Evolutionary conservation across 2,113 vertebrate species (phyloP).

Genomic region (Saguinus imperator): DNA sequence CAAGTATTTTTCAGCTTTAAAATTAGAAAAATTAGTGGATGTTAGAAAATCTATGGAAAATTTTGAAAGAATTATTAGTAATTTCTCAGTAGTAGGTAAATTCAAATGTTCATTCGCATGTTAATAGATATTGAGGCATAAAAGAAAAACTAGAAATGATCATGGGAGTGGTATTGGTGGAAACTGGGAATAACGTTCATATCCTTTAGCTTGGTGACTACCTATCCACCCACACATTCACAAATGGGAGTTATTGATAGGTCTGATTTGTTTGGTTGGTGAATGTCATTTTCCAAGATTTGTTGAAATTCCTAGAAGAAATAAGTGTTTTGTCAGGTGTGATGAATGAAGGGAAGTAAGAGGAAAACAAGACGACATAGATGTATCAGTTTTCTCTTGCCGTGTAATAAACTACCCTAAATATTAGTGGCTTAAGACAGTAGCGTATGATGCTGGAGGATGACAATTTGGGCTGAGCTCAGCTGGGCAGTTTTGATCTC

Average conservation of each 20-base stretch:
- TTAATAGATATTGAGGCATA: neutral
- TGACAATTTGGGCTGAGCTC: neutral
- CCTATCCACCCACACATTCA: neutral
- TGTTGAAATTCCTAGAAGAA: slow-evolving; percentile 7
- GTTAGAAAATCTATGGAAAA: neutral
- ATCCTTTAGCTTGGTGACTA: neutral
- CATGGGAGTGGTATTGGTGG: neutral
- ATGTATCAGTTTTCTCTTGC: neutral
- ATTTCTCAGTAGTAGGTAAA: neutral
- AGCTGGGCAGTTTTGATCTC: neutral
- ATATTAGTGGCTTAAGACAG: neutral
- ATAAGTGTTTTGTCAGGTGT: neutral
- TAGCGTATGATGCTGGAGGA: neutral
- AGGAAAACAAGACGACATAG: neutral
- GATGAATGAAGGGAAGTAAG: neutral
- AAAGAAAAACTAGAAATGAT: neutral
- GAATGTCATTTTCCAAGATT: neutral
- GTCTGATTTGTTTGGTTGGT: neutral
- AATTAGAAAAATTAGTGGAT: slow-evolving; percentile 14
- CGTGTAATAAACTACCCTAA: neutral
- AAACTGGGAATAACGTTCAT: neutral
- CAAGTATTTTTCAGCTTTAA: slow-evolving; percentile 31
- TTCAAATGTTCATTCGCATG: neutral
- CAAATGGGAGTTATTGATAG: neutral
- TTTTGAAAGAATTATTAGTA: neutral